Conservation (phyloP, 2,113 vertebrate genomes). For the Brachyhypopomus occidentalis region DNA sequence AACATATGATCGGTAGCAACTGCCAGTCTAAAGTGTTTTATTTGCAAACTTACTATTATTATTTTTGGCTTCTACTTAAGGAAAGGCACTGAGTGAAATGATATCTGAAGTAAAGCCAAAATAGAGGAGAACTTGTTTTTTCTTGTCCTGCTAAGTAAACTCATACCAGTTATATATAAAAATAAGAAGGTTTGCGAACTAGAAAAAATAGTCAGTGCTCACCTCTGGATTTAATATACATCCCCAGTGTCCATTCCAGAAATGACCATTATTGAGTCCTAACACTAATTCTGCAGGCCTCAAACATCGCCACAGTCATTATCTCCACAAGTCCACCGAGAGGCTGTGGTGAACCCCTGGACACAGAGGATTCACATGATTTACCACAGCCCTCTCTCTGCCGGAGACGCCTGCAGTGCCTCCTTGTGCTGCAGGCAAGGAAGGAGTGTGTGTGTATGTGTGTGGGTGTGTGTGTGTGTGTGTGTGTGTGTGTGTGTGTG, state of each 20-base stretch:
- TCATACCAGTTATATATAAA: background rate
- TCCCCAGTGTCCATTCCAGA: background rate
- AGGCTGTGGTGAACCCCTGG: slow-evolving; percentile 3
- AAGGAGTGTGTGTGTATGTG: slow-evolving; percentile 12
- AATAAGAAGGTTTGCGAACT: background rate
- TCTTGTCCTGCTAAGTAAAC: background rate
- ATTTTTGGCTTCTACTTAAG: no score
- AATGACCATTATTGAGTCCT: background rate
- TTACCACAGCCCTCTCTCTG: background rate
- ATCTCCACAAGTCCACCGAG: slow-evolving; percentile 14
- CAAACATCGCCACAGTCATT: slow-evolving; percentile 11
- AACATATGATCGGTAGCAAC: no score
- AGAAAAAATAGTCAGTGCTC: background rate
- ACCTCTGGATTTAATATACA: background rate
- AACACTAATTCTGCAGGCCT: background rate
- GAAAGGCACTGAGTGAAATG: no score
- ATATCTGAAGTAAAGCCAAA: no score
- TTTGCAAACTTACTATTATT: no score
- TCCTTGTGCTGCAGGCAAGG: background rate
- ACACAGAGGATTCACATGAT: background rate
- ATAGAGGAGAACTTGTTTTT: background rate
- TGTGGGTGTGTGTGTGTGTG: background rate
- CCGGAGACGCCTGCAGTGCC: background rate
- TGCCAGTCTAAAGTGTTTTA: no score
- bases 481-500: no score